phyloP scores from a whole-genome alignment of 1,140 invertebrate genomes.

The Colletes gigas region DNA sequence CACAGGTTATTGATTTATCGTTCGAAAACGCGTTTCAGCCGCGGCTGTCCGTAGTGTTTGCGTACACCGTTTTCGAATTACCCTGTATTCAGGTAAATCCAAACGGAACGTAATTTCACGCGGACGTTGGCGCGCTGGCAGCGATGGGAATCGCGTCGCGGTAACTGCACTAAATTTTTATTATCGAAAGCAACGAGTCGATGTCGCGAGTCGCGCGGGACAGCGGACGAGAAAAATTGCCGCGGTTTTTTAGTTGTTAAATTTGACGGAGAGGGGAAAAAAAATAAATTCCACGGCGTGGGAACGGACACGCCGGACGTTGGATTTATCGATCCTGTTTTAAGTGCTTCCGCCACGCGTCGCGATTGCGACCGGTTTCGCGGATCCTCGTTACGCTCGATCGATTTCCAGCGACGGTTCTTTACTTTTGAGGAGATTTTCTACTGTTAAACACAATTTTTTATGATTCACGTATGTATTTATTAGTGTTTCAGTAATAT shows the following conservation, averaged over 20 bases:
- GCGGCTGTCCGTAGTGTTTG: not conserved
- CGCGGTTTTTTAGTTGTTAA: constrained; percentile 26
- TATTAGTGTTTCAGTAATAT: no score
- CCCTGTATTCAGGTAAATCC: not conserved
- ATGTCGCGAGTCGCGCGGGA: constrained; percentile 7
- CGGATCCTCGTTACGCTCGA: not conserved
- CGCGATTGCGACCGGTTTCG: not conserved
- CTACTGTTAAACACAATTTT: no score
- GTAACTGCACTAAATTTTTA: constrained; percentile 42
- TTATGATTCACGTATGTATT: no score
- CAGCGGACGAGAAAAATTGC: constrained; percentile 19
- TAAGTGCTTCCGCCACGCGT: not conserved
- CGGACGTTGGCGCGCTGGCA: constrained; percentile 1
- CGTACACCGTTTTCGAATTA: constrained; percentile 14
- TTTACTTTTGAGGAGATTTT: no score
- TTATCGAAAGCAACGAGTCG: constrained; percentile 34
- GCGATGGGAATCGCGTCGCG: constrained; percentile 21
- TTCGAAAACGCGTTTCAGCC: no score
- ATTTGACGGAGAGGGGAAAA: not conserved
- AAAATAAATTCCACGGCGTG: constrained; percentile 13
- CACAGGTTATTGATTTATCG: no score
- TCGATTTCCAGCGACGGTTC: not conserved
- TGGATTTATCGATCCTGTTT: constrained; percentile 10
- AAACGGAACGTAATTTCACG: constrained; percentile 34
- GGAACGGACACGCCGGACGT: not conserved